Percentiles rank a stretch among this genome's conserved stretches.
phyloP scores from a whole-genome alignment of 2,888 invertebrate species.

The Rhagonycha fulva region DNA sequence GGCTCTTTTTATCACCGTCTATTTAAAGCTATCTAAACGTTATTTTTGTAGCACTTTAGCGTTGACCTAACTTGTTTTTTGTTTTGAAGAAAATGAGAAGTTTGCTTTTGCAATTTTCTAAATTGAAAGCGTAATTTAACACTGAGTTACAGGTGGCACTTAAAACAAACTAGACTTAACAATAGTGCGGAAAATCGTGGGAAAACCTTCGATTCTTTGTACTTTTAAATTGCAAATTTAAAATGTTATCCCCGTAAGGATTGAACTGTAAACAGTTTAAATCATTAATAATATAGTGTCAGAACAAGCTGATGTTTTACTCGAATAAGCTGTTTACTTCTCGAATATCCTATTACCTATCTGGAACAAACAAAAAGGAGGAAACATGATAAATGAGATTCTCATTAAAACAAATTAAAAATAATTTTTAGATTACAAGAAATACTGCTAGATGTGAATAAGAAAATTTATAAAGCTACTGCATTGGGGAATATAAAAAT shows the following conservation, averaged over 20 bases:
- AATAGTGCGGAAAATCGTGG: background rate
- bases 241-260: background rate
- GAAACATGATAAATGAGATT: background rate
- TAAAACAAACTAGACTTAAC: background rate
- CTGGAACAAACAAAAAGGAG: background rate
- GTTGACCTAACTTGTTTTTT: background rate
- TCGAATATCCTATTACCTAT: slow-evolving; percentile 8
- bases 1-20: background rate
- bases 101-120: background rate
- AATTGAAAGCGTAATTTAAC: background rate
- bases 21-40: background rate
- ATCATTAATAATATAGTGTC: slow-evolving; percentile 14
- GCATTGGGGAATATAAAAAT: background rate
- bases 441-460: background rate
- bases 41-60: background rate
- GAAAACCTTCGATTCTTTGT: background rate
- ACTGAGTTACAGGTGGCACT: background rate
- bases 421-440: background rate
- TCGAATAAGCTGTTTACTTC: slow-evolving; percentile 11
- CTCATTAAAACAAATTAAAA: background rate
- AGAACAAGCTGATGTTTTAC: slow-evolving; percentile 17
- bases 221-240: background rate
- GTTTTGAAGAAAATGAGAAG: background rate
- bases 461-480: background rate
- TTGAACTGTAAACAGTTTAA: background rate